phyloP scores from a whole-genome alignment of 37 sponge, comb jelly and placozoan genomes.

The Cladorhizidae sp. region DNA sequence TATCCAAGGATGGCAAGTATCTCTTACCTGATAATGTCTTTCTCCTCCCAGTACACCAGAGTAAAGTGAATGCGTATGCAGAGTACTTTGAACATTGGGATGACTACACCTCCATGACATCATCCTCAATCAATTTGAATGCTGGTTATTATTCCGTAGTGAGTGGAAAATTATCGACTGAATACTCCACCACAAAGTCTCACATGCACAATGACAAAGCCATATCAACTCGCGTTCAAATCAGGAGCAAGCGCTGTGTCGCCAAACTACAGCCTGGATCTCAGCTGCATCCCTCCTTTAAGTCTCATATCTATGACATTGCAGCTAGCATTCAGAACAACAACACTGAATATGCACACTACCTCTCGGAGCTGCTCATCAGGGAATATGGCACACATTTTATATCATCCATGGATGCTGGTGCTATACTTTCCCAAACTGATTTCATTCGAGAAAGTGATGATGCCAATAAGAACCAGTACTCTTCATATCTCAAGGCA shows the following conservation, averaged over 20 bases:
- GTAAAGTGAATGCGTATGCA: constrained; percentile 49
- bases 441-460: constrained; percentile 24
- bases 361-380: constrained; percentile 67
- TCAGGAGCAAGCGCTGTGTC: constrained; percentile 48
- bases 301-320: constrained; percentile 62
- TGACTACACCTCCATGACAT: constrained; percentile 53
- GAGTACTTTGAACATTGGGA: constrained; percentile 59
- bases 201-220: constrained; percentile 45
- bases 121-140: constrained; percentile 53
- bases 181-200: constrained; percentile 40
- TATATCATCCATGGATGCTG: constrained; percentile 57
- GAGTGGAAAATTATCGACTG: constrained; percentile 63
- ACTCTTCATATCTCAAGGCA: constrained; percentile 11
- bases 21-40: constrained; percentile 63
- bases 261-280: constrained; percentile 45
- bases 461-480: background rate
- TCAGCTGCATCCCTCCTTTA: constrained; percentile 53
- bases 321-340: constrained; percentile 71
- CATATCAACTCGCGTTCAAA: constrained; percentile 49
- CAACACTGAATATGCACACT: constrained; percentile 47
- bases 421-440: constrained; percentile 56
- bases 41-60: constrained; percentile 55
- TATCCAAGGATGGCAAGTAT: constrained; percentile 68
- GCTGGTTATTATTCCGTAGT: constrained; percentile 39
- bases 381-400: constrained; percentile 82